Conservation (phyloP, 2,888 invertebrate genomes). For the Scaptomyza tumidula region DNA sequence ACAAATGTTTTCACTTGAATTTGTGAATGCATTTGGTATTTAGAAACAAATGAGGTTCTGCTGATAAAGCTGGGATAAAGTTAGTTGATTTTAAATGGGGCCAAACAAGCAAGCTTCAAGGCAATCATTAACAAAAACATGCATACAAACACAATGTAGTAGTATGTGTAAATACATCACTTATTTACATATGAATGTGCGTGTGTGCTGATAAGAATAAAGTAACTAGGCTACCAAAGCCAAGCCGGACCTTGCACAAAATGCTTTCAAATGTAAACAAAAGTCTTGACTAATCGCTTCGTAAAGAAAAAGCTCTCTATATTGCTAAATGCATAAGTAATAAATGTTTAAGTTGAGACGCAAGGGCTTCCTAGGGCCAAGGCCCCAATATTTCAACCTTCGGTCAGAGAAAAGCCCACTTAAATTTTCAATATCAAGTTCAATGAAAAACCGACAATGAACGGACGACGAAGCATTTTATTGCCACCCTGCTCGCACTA, state of each 20-base stretch:
- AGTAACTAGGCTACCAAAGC: constrained; percentile 18
- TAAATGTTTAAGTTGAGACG: too few relatives aligned
- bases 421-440: constrained; percentile 72
- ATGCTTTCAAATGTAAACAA: constrained; percentile 12
- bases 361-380: constrained; percentile 12
- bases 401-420: constrained; percentile 35
- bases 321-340: too few relatives aligned
- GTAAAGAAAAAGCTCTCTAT: background rate
- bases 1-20: background rate
- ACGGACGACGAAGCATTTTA: constrained; percentile 23
- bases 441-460: constrained; percentile 74
- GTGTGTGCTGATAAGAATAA: constrained; percentile 23
- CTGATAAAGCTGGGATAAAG: constrained; percentile 1
- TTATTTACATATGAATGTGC: background rate
- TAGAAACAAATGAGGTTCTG: background rate
- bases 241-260: constrained; percentile 23
- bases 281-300: constrained; percentile 11
- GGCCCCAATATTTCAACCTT: constrained; percentile 36
- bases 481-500: constrained; percentile 1
- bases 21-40: background rate
- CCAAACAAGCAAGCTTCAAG: constrained; percentile 9
- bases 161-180: background rate
- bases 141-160: background rate
- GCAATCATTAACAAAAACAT: background rate
- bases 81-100: constrained; percentile 4